A percentile compares a stretch with the other conserved stretches of the same genome.
These are phyloP conservation scores for Cepphus grylle DNA, from an alignment of 2,113 vertebrate species.

Conservation along the genomic window DNA sequence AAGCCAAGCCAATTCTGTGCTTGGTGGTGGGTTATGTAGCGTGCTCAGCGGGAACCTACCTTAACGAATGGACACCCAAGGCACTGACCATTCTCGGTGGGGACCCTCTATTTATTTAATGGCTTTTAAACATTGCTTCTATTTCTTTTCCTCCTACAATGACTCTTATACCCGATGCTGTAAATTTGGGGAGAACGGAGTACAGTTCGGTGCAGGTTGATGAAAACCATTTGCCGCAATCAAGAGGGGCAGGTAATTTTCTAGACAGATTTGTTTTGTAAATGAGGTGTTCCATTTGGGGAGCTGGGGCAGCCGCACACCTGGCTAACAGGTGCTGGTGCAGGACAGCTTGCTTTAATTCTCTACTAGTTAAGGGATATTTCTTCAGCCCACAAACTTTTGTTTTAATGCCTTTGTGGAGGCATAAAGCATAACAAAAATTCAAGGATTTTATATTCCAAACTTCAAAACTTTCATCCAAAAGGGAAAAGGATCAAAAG, in stretches of 20 bases:
- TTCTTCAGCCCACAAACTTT: constrained; percentile 56
- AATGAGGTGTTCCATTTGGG: constrained; percentile 70
- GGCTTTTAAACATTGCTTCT: not conserved
- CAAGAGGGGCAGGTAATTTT: constrained; percentile 57
- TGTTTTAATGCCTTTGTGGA: constrained; percentile 61
- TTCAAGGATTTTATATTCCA: constrained; percentile 49
- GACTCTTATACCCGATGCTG: not conserved
- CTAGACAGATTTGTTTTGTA: constrained; percentile 51
- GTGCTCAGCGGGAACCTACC: not conserved
- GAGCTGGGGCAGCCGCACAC: not conserved
- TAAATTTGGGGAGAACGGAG: not conserved
- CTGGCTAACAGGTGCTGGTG: constrained; percentile 39
- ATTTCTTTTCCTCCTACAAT: not conserved
- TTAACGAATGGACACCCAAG: not conserved
- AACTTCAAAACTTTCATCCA: constrained; percentile 65
- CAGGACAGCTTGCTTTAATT: constrained; percentile 58
- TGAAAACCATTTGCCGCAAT: constrained; percentile 57
- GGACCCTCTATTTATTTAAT: not conserved
- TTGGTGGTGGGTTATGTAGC: not conserved
- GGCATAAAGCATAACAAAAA: constrained; percentile 67
- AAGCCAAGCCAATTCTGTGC: not conserved
- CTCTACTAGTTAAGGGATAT: constrained; percentile 28
- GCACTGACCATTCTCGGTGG: not conserved
- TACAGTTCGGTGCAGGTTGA: not conserved
- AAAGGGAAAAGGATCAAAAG: constrained; percentile 63